Conservation (phyloP, 2,888 invertebrate species). For the Argyresthia albistria region DNA sequence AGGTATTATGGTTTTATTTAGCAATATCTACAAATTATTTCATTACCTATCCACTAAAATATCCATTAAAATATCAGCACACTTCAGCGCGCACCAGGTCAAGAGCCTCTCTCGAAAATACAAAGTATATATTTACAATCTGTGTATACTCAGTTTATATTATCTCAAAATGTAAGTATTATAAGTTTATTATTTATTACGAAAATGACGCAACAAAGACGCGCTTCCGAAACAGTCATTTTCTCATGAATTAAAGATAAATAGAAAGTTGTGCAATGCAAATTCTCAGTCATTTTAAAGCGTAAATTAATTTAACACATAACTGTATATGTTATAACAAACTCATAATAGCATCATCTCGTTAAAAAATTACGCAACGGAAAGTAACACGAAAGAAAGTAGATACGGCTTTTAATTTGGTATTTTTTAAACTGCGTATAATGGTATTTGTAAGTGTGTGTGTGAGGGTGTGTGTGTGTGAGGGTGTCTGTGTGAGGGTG, state of each 20-base stretch:
- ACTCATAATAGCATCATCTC: conserved; percentile 25
- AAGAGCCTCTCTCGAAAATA: too few relatives aligned
- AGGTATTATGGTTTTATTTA: too few relatives aligned
- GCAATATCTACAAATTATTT: too few relatives aligned
- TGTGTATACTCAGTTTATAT: too few relatives aligned
- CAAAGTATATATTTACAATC: too few relatives aligned
- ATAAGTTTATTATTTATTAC: background rate
- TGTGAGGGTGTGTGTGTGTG: too few relatives aligned
- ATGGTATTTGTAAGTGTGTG: background rate
- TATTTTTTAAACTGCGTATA: conserved; percentile 1
- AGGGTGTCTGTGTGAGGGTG: too few relatives aligned
- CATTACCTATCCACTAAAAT: too few relatives aligned
- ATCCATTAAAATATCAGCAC: too few relatives aligned
- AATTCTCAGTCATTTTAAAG: background rate
- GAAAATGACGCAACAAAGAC: background rate
- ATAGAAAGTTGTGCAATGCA: conserved; percentile 1
- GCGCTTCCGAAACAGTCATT: background rate
- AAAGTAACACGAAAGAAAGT: conserved; percentile 46
- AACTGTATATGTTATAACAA: conserved; percentile 39
- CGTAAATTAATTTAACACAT: conserved; percentile 48
- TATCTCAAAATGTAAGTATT: background rate
- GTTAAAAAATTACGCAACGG: conserved; percentile 39
- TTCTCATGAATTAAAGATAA: conserved; percentile 5
- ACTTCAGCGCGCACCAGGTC: too few relatives aligned
- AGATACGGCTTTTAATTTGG: conserved; percentile 32